Base-by-base conservation (phyloP, 2,888 invertebrate species). In the Cabera pusaria region DNA sequence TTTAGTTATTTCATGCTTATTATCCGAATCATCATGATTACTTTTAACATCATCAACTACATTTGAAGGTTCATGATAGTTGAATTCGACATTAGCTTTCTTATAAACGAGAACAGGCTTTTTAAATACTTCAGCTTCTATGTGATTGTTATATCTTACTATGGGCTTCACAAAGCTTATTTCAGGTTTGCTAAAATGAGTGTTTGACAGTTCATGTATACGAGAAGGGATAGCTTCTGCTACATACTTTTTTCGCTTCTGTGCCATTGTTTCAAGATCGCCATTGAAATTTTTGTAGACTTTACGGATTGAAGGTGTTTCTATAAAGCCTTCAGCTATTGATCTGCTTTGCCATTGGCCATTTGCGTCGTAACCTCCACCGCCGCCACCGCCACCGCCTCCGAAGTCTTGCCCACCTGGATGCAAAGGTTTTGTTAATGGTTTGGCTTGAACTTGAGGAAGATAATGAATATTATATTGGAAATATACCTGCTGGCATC, bases 301-400 rank as follows among this genome's bases (percentile, higher is more conserved):
- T n/a, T n/a, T n/a, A n/a, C n/a, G n/a, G n/a, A n/a, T n/a, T n/a
- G n/a, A n/a, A n/a, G n/a, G n/a, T n/a, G n/a, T n/a, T n/a, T n/a
- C n/a, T n/a, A n/a, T n/a, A n/a, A n/a, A n/a, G n/a, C 44, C 63
- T 44, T 75, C 67, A 28, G 66, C 54, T 46, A 83, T 71, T 29
- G 80, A 81, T 59, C 87, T 61, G 52, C 85, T 86, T 55, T 84
- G 87, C 88, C 87, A 88, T 58, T 88, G 89, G 8, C 80, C 86
- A 24, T 87, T 87, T 1, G 84, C 76, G 35, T 88, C 87, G 54
- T 88, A 87, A 0, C 87, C 80, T 1, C 73, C 46, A 7, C 47
- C 51, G 5, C 26, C 33, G 5, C 43, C 42, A 2, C 27, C 14
- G 14, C 33, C 80, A 0, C 82, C 81, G 1, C 78, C 76, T 0